Conservation (phyloP, 2,888 invertebrate species). For the Cataglyphis albicans region DNA sequence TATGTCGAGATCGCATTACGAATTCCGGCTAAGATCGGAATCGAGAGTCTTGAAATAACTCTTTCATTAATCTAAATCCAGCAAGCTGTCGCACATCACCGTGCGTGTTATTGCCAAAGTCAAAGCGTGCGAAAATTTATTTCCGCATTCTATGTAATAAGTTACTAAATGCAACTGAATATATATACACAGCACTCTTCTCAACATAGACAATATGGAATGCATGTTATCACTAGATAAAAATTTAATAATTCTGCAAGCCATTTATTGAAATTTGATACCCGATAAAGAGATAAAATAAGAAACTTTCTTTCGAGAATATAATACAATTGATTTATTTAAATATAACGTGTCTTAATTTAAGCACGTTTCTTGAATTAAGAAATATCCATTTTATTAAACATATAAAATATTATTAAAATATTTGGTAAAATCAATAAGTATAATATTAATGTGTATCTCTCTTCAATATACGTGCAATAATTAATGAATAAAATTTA, state of each 20-base stretch:
- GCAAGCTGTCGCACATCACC: conserved; percentile 46
- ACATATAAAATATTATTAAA: not conserved
- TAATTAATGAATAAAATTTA: not conserved
- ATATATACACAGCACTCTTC: not conserved
- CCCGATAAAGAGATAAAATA: not conserved
- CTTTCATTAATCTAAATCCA: conserved; percentile 69
- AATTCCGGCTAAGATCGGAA: conserved; percentile 34
- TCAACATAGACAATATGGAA: conserved; percentile 11
- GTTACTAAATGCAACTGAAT: conserved; percentile 19
- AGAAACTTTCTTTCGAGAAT: not conserved
- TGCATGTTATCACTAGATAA: not conserved
- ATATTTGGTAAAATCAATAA: not conserved
- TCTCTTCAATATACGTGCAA: not conserved
- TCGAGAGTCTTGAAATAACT: conserved; percentile 54
- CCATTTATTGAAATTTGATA: conserved; percentile 2
- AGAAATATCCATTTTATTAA: not conserved
- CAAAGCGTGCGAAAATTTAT: conserved; percentile 70
- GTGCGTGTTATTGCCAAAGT: conserved; percentile 63
- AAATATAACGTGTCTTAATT: not conserved
- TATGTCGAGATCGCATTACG: conserved; percentile 39
- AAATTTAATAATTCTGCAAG: conserved; percentile 5
- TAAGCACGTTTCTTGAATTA: not conserved
- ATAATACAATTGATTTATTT: not conserved
- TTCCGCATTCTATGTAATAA: conserved; percentile 50
- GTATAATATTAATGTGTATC: not conserved